Evolutionary conservation across 2,797 vertebrate species (phyloP), one percentile per base, ranked within the genome.

Genomic region (Antrozous pallidus): DNA sequence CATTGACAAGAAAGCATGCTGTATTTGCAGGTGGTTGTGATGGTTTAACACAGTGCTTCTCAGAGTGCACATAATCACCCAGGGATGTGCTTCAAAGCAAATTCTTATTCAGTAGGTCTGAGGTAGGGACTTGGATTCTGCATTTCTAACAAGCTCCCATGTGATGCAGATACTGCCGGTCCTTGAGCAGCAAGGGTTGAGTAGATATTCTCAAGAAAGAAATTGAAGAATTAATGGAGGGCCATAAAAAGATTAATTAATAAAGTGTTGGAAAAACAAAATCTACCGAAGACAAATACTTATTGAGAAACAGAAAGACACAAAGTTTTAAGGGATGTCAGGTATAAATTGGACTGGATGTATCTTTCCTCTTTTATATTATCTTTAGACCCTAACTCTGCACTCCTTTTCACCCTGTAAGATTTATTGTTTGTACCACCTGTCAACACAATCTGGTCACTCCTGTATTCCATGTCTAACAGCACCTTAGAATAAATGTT

Each of bases 251-350:
- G 24, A 58, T 42, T 42, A 67, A 78, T 5, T 56, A 85, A 77
- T 40, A 54, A 91, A 45, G 47, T 91, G 33, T n/a, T 4, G 87
- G 26, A 65, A 70, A 71, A 88, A 31, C 14, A 81, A 83, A 67
- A 84, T 79, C 13, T 61, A 45, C 54, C 42, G 58, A 90, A 81
- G 79, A 79, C 14, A 91, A 71, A 74, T 51, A 40, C 16, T 77
- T 58, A n/a, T 28, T 16, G 20, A 67, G 9, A 5, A 87, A 71
- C 14, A 49, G 42, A n/a, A 88, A 85, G 69, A 77, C 28, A 8
- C 73, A 65, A 49, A 42, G 47, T 69, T 79, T 49, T 80, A 71
- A 74, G 38, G 33, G 54, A 70, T 75, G 33, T 85, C 63, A 33
- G 42, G 3, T 54, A 42, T 38, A 67, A 67, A 56, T 18, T 51